phyloP scores from a whole-genome alignment of 2,888 invertebrate species.

The Yponomeuta malinellus region DNA sequence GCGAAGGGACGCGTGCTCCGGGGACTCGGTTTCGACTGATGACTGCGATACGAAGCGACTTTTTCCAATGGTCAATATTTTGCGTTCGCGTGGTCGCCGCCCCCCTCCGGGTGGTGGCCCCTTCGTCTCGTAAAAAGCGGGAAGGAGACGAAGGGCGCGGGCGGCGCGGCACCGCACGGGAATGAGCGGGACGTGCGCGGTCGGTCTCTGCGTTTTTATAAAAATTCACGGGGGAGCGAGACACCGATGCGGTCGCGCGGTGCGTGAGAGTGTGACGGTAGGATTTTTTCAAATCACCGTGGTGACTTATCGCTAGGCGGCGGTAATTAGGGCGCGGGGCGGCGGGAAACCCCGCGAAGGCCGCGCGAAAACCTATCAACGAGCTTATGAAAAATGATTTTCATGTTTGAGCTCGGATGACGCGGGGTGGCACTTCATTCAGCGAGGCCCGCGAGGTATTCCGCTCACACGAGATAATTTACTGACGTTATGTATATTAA shows the following conservation, averaged over 20 bases:
- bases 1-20: slow-evolving; percentile 66
- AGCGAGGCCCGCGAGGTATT: slow-evolving; percentile 50
- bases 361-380: slow-evolving; percentile 73
- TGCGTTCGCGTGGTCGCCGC: slow-evolving; percentile 75
- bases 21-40: slow-evolving; percentile 75
- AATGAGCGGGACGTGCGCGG: slow-evolving; percentile 71
- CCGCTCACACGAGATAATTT: slow-evolving; percentile 35
- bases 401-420: slow-evolving; percentile 54
- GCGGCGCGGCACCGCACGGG: slow-evolving; percentile 57
- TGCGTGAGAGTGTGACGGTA: slow-evolving; percentile 63
- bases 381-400: slow-evolving; percentile 74
- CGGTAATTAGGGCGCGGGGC: slow-evolving; percentile 74
- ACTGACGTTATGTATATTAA: slow-evolving; percentile 38
- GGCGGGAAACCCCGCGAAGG: slow-evolving; percentile 67
- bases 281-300: slow-evolving; percentile 71
- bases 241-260: slow-evolving; percentile 34
- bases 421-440: slow-evolving; percentile 58
- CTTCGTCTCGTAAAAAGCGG: slow-evolving; percentile 77
- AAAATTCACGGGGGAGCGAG: slow-evolving; percentile 67
- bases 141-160: slow-evolving; percentile 74
- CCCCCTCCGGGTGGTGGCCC: slow-evolving; percentile 68
- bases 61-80: slow-evolving; percentile 78
- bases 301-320: slow-evolving; percentile 72
- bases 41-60: slow-evolving; percentile 76
- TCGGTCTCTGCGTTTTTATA: slow-evolving; percentile 74